phyloP scores from a whole-genome alignment of 2,888 invertebrate species.

The Quadroppia sp. region DNA sequence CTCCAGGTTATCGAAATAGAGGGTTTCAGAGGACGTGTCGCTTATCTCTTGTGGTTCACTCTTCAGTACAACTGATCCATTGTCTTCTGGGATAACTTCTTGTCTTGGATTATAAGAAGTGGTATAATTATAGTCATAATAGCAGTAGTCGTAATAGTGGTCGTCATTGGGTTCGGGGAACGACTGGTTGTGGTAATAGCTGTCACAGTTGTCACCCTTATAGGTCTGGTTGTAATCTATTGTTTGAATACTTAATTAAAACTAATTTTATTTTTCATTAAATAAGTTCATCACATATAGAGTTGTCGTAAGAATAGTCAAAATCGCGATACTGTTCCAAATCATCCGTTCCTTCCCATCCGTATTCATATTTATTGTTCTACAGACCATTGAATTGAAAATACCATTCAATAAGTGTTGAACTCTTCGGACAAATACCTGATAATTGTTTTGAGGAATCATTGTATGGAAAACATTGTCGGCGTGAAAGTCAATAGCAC shows the following conservation, averaged over 20 bases:
- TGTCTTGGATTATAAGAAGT: neutral
- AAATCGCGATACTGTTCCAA: neutral
- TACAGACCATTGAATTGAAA: neutral
- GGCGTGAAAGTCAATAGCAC: constrained; percentile 38
- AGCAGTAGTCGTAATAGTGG: constrained; percentile 12
- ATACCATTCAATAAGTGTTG: neutral
- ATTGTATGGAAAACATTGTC: constrained; percentile 36
- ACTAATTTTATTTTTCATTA: neutral
- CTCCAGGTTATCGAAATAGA: constrained; percentile 20
- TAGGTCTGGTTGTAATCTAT: neutral
- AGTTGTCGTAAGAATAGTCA: neutral
- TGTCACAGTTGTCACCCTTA: neutral
- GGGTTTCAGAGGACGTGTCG: constrained; percentile 4
- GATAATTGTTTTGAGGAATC: constrained; percentile 7
- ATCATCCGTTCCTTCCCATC: neutral
- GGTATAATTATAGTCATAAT: constrained; percentile 10
- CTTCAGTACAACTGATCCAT: neutral
- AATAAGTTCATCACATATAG: neutral
- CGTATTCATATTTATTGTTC: neutral
- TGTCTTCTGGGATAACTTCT: neutral
- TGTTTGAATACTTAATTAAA: no score
- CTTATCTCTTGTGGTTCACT: constrained; percentile 18
- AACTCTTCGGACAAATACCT: no score
- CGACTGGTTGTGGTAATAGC: constrained; percentile 3
- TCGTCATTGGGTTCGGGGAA: neutral